A percentile compares a stretch with the other conserved stretches of the same genome.
Evolutionary conservation across 2,888 invertebrate species (phyloP).

Genomic region (Synergus laeviventris): DNA sequence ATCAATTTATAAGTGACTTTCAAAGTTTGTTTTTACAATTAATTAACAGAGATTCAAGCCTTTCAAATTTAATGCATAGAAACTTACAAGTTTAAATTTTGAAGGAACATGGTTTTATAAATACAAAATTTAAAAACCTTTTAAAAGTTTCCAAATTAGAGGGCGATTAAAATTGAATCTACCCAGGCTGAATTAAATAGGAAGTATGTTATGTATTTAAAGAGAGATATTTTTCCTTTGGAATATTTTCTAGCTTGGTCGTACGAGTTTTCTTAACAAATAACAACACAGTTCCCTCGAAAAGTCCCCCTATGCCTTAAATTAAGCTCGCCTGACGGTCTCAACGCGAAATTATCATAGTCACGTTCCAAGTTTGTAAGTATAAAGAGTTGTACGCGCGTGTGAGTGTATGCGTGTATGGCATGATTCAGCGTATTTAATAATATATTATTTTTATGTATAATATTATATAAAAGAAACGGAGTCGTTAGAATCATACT

Average conservation of each 20-base stretch:
- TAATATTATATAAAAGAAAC: conserved; percentile 50
- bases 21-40: background rate
- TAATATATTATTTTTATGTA: conserved; percentile 47
- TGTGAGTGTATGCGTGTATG: conserved; percentile 45
- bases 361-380: conserved; percentile 37
- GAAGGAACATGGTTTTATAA: too few species aligned
- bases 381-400: conserved; percentile 38
- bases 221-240: conserved; percentile 37
- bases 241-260: conserved; percentile 13
- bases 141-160: background rate
- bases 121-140: background rate
- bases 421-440: conserved; percentile 37
- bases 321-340: conserved; percentile 38
- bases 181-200: background rate
- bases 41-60: background rate
- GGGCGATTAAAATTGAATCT: background rate
- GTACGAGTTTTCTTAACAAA: conserved; percentile 40
- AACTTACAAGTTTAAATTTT: too few species aligned
- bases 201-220: background rate
- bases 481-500: conserved; percentile 50
- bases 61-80: background rate
- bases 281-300: conserved; percentile 34
- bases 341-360: conserved; percentile 38
- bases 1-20: background rate
- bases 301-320: conserved; percentile 28